Conservation (phyloP, 2,113 vertebrate genomes). For the Ginglymostoma cirratum region DNA sequence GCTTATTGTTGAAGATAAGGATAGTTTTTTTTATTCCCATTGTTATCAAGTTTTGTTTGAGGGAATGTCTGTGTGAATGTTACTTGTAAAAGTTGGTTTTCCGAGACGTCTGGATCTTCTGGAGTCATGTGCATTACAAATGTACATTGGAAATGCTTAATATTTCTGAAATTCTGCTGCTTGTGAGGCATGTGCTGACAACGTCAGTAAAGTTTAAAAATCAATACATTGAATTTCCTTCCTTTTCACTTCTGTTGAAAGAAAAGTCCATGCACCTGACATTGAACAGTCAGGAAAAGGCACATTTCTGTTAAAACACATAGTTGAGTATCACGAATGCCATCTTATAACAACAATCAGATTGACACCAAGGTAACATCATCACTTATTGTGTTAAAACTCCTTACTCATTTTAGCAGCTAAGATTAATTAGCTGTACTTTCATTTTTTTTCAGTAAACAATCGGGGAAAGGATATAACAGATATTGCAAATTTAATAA, state of each 20-base stretch:
- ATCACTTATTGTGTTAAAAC: not conserved
- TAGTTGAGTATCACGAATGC: not conserved
- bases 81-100: not conserved
- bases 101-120: not conserved
- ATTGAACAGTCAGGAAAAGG: not conserved
- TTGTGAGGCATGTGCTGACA: not conserved
- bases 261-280: not conserved
- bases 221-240: not conserved
- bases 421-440: too few species aligned
- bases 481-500: not conserved
- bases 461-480: too few species aligned
- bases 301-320: not conserved
- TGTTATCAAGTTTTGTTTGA: not conserved
- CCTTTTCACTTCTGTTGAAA: not conserved
- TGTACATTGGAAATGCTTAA: not conserved
- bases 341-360: not conserved
- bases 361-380: not conserved
- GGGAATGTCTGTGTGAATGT: not conserved
- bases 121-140: not conserved
- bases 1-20: not conserved
- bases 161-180: not conserved
- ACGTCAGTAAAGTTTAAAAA: not conserved
- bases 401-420: not conserved
- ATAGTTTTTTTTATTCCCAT: not conserved
- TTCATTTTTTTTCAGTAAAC: too few species aligned